Percentiles rank a stretch among this genome's conserved stretches.
Evolutionary conservation across 2,797 vertebrate genomes (phyloP).

Genomic region (Chelidonichthys spinosus): DNA sequence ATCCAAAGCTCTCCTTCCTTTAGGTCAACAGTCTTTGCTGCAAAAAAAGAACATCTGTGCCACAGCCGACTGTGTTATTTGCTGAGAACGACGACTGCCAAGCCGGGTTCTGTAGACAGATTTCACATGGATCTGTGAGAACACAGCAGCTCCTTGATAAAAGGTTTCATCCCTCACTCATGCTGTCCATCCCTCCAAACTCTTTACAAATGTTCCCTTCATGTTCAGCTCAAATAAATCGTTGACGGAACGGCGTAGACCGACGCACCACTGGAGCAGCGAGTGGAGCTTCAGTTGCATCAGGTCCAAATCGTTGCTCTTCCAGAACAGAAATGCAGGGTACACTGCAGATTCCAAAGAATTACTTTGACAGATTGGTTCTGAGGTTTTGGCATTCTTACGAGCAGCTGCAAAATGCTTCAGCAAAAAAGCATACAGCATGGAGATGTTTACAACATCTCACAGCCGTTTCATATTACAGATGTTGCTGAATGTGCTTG

Average conservation of each 20-base stretch:
- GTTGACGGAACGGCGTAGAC: constrained; percentile 6
- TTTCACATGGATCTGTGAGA: constrained; percentile 61
- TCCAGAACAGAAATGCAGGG: background rate
- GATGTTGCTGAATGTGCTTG: constrained; percentile 10
- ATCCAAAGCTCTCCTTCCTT: constrained; percentile 11
- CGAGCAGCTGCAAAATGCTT: constrained; percentile 31
- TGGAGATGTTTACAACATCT: constrained; percentile 46
- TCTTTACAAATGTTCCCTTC: constrained; percentile 19
- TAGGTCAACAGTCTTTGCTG: background rate
- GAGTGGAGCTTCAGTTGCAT: constrained; percentile 1
- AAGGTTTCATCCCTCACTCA: constrained; percentile 8
- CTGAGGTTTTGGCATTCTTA: constrained; percentile 19
- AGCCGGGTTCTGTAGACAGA: constrained; percentile 21
- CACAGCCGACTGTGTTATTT: constrained; percentile 27
- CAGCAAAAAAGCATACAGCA: constrained; percentile 5
- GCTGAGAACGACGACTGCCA: constrained; percentile 25
- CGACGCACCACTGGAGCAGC: background rate
- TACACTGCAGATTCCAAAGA: constrained; percentile 43
- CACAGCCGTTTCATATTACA: constrained; percentile 48
- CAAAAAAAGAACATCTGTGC: constrained; percentile 17
- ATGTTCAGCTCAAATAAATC: constrained; percentile 36
- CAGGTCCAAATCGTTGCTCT: constrained; percentile 6
- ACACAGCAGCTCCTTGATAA: constrained; percentile 52
- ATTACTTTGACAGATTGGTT: constrained; percentile 30
- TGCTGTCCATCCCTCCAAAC: constrained; percentile 8